phyloP scores from a whole-genome alignment of 2,888 invertebrate species.

The Parnassius mnemosyne region DNA sequence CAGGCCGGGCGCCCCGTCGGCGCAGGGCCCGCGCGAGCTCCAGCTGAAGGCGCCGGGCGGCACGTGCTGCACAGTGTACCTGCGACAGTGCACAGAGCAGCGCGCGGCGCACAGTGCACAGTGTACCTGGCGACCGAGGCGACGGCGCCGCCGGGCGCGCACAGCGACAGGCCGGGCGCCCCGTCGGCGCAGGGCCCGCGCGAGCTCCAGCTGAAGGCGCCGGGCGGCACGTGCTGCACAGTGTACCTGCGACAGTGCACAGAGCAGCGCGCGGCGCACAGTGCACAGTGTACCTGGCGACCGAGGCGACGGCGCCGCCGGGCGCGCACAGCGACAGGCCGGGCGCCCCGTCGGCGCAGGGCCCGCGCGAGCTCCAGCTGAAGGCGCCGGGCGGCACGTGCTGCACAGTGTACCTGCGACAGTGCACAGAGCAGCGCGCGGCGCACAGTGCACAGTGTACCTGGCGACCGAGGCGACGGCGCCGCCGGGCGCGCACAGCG shows the following conservation, averaged over 20 bases:
- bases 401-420: background rate
- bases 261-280: background rate
- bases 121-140: conserved; percentile 7
- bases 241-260: background rate
- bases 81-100: background rate
- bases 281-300: conserved; percentile 3
- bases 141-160: conserved; percentile 4
- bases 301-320: conserved; percentile 4
- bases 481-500: background rate
- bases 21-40: conserved; percentile 92
- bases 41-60: conserved; percentile 94
- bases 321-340: background rate
- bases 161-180: background rate
- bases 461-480: conserved; percentile 7
- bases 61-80: conserved; percentile 75
- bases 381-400: too few relatives aligned
- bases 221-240: too few relatives aligned
- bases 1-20: conserved; percentile 94
- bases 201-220: too few relatives aligned
- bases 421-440: background rate
- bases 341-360: background rate
- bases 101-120: background rate
- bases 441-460: background rate
- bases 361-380: too few relatives aligned
- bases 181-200: background rate